Conservation (phyloP, 2,113 vertebrate species). For the Chloropsis hardwickii region DNA sequence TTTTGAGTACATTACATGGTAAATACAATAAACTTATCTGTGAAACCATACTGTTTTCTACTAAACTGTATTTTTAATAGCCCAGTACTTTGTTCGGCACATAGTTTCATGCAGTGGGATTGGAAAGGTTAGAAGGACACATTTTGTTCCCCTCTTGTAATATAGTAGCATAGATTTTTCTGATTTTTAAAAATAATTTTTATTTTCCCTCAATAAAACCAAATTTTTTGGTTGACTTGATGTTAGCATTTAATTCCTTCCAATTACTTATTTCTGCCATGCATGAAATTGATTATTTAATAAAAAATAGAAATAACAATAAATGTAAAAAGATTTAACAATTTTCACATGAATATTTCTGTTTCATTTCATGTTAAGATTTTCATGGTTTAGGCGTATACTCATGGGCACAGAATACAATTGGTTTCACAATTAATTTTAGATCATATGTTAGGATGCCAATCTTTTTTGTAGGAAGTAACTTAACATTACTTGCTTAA, state of each 20-base stretch:
- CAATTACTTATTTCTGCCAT: not conserved
- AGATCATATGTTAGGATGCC: not conserved
- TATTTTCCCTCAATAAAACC: not conserved
- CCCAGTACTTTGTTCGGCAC: not conserved
- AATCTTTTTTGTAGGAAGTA: not conserved
- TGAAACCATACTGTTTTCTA: not conserved
- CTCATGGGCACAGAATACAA: not conserved
- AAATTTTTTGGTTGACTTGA: not conserved
- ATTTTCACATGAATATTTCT: not conserved
- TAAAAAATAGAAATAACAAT: not conserved
- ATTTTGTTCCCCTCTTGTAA: not conserved
- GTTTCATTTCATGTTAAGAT: not conserved
- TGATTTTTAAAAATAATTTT: not conserved
- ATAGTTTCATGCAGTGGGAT: not conserved
- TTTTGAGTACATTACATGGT: not conserved
- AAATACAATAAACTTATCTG: not conserved
- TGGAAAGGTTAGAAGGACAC: not conserved
- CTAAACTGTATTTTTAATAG: not conserved
- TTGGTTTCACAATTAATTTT: not conserved
- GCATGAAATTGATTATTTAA: not conserved
- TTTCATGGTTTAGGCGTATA: not conserved
- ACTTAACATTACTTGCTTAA: not conserved
- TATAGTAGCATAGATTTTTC: not conserved
- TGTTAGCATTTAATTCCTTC: constrained; percentile 22
- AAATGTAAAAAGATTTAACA: not conserved